phyloP scores from a whole-genome alignment of 2,797 vertebrate species.

The Merluccius polli region DNA sequence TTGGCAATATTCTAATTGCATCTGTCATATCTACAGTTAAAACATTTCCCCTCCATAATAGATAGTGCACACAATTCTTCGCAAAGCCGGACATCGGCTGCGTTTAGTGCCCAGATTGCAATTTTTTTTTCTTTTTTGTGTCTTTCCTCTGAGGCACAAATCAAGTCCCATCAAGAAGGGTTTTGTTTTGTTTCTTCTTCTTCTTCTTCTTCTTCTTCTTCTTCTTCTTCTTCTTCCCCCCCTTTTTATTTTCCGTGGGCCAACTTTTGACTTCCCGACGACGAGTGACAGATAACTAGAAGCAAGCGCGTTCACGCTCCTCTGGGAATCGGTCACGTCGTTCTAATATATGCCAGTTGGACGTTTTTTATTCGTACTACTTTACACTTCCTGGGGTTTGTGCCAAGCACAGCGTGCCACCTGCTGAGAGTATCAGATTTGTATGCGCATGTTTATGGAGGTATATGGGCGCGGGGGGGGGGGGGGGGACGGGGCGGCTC shows the following conservation, averaged over 20 bases:
- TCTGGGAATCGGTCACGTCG: constrained; percentile 50
- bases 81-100: constrained; percentile 42
- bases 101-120: constrained; percentile 38
- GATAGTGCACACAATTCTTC: constrained; percentile 27
- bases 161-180: constrained; percentile 29
- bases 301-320: constrained; percentile 50
- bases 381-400: not conserved
- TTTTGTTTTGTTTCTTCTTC: not conserved
- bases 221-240: no score
- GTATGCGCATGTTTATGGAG: constrained; percentile 71
- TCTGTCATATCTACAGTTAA: constrained; percentile 21
- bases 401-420: constrained; percentile 72
- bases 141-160: constrained; percentile 40
- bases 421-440: constrained; percentile 65
- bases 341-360: constrained; percentile 72
- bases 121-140: constrained; percentile 7
- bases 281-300: constrained; percentile 67
- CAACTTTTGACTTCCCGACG: constrained; percentile 42
- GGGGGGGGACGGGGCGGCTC: not conserved
- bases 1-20: constrained; percentile 20
- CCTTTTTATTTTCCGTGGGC: constrained; percentile 22
- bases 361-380: constrained; percentile 57
- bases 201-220: no score
- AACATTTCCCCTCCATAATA: constrained; percentile 17
- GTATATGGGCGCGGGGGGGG: constrained; percentile 18